Evolutionary conservation across 2,888 invertebrate species (phyloP).

Genomic region (Ectropis crepuscularia): DNA sequence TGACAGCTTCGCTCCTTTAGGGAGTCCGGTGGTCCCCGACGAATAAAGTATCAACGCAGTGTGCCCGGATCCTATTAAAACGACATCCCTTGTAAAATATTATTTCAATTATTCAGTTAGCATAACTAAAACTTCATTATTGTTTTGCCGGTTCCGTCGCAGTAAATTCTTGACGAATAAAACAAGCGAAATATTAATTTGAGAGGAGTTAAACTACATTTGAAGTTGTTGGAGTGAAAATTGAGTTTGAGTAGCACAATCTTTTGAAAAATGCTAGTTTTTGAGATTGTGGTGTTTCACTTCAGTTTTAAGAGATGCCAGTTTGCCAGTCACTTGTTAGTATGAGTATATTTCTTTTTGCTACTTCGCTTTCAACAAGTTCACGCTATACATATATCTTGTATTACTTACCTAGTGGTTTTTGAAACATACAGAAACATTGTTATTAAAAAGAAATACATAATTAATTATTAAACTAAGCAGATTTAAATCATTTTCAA

Average conservation of each 20-base stretch:
- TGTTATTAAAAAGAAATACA: no score
- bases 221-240: slow-evolving; percentile 20
- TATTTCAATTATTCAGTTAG: slow-evolving; percentile 41
- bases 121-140: slow-evolving; percentile 40
- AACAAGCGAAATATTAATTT: slow-evolving; percentile 33
- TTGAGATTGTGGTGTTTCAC: no score
- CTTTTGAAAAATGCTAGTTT: background rate
- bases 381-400: no score
- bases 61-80: slow-evolving; percentile 51
- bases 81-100: slow-evolving; percentile 41
- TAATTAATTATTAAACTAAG: no score
- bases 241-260: slow-evolving; percentile 21
- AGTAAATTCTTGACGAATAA: slow-evolving; percentile 30
- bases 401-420: no score
- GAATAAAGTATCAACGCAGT: slow-evolving; percentile 68
- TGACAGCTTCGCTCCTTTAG: slow-evolving; percentile 67
- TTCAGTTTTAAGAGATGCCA: no score
- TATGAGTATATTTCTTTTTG: no score
- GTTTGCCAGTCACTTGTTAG: no score
- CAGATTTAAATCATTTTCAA: no score
- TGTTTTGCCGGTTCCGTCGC: slow-evolving; percentile 30
- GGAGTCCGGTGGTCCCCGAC: slow-evolving; percentile 69
- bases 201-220: slow-evolving; percentile 32
- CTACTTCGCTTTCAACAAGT: no score
- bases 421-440: no score